phyloP scores from a whole-genome alignment of 2,113 vertebrate genomes.

The Tympanuchus pallidicinctus region DNA sequence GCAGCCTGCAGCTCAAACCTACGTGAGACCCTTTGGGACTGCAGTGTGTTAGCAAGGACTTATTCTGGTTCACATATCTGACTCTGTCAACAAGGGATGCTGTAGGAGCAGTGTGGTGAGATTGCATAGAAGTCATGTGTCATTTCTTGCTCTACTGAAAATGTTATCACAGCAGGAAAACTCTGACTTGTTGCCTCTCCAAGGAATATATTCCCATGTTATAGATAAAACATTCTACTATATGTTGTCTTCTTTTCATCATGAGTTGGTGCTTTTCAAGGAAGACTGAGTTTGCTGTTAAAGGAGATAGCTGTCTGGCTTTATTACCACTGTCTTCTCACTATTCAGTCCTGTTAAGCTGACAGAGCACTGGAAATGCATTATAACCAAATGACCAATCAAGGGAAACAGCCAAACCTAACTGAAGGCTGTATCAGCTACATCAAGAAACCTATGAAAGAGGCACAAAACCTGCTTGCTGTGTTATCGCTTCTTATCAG shows the following conservation, averaged over 20 bases:
- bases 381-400: neutral
- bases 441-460: neutral
- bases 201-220: neutral
- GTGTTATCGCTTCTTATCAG: conserved; percentile 2
- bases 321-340: neutral
- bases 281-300: neutral
- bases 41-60: neutral
- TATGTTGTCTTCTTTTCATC: neutral
- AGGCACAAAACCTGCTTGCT: conserved; percentile 10
- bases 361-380: neutral
- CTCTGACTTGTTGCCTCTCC: neutral
- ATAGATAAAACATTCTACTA: neutral
- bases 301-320: neutral
- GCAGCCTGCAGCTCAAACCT: neutral
- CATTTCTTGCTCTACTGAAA: neutral
- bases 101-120: conserved; percentile 2
- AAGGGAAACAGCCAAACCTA: neutral
- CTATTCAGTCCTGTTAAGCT: neutral
- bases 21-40: neutral
- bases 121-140: neutral
- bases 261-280: neutral
- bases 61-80: neutral
- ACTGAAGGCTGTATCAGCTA: neutral
- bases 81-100: neutral
- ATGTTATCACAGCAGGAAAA: neutral